Evolutionary conservation across 1,140 invertebrate genomes (phyloP).

Genomic region (Drepana arcuata): DNA sequence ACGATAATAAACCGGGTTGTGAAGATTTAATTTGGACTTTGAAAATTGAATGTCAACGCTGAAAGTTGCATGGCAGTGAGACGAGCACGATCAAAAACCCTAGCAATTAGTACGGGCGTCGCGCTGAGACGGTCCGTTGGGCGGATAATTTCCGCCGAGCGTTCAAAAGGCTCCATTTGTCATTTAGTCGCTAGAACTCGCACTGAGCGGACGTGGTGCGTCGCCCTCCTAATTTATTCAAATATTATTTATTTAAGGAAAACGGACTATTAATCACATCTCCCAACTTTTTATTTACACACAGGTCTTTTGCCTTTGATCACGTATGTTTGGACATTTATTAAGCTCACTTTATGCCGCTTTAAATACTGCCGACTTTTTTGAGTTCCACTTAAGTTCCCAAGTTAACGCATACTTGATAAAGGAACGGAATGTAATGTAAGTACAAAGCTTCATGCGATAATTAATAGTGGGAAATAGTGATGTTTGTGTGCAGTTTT

Average conservation of each 20-base stretch:
- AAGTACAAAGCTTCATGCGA: too few species aligned
- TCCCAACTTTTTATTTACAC: constrained; percentile 64
- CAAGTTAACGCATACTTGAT: too few species aligned
- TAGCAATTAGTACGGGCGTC: constrained; percentile 66
- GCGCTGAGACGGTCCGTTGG: constrained; percentile 56
- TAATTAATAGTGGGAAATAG: too few species aligned
- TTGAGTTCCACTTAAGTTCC: too few species aligned
- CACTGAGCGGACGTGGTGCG: constrained; percentile 52
- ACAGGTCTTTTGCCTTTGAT: constrained; percentile 52
- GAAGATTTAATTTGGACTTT: neutral
- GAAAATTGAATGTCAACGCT: neutral
- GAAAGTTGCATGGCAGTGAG: neutral
- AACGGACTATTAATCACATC: constrained; percentile 67
- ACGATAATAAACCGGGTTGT: constrained; percentile 43
- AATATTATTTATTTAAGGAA: constrained; percentile 70
- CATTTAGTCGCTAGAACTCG: constrained; percentile 59
- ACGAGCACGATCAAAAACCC: constrained; percentile 63
- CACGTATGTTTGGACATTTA: constrained; percentile 41
- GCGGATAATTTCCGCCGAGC: constrained; percentile 67
- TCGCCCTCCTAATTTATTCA: constrained; percentile 63
- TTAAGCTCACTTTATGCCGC: constrained; percentile 19
- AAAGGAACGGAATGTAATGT: too few species aligned
- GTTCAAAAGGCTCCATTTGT: constrained; percentile 68
- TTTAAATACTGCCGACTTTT: too few species aligned
- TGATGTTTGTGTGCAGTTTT: too few species aligned